Conservation (phyloP, 2,888 invertebrate species). For the Mycalesis mineus region DNA sequence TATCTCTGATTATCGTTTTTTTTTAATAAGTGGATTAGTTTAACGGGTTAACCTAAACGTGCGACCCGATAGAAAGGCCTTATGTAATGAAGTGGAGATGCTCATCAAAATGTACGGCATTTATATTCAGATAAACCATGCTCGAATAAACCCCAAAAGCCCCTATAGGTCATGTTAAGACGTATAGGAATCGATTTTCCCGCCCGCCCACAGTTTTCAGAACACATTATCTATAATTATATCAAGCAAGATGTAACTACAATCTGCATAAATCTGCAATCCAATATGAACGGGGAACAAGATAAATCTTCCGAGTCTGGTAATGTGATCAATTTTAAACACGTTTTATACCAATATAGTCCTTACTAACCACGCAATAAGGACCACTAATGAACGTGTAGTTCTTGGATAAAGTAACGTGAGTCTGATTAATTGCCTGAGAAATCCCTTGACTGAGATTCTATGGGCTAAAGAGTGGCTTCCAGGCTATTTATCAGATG, state of each 20-base stretch:
- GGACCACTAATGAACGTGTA: background rate
- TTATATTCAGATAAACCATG: no score
- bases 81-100: no score
- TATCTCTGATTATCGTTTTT: no score
- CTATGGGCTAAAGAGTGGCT: conserved; percentile 12
- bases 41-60: no score
- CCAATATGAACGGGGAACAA: conserved; percentile 10
- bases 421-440: conserved; percentile 22
- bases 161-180: no score
- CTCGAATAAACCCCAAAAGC: no score
- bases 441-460: conserved; percentile 17
- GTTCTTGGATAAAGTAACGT: conserved; percentile 14
- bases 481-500: conserved; percentile 3
- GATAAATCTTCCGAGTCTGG: conserved; percentile 11
- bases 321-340: conserved; percentile 1
- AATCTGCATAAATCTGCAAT: conserved; percentile 15
- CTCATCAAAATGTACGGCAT: no score
- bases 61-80: no score
- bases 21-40: no score
- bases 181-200: no score
- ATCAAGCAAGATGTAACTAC: background rate
- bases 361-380: conserved; percentile 3
- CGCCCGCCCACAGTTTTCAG: background rate
- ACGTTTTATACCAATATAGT: conserved; percentile 4
- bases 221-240: background rate